Base-by-base conservation (phyloP, 2,113 vertebrate genomes). In the Poicephalus meyeri region DNA sequence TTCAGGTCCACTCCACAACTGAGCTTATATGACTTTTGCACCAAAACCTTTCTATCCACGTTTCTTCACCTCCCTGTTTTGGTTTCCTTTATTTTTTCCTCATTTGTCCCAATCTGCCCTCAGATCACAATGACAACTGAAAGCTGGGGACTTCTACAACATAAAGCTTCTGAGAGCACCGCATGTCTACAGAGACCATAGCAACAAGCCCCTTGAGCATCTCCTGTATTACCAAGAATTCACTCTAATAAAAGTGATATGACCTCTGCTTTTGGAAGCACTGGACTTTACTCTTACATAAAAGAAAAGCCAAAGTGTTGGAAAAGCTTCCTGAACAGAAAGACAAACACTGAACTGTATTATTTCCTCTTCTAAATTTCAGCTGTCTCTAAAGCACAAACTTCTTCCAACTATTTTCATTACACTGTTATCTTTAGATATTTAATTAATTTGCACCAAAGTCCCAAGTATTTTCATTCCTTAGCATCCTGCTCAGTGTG, bases 401-500 rank as follows among this genome's bases (percentile, higher is more conserved):
- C 78, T 96, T 97, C 89, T 94, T 87, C 88, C 78, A 93, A 93
- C 89, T 87, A 69, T 90, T 97, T 95, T 91, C 85, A 96, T 94
- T 94, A 91, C 42, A 35, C 68, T 85, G 86, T 96, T 96, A 96
- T 92, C 90, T 95, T 98, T 79, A 96, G 93, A 93, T 96, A 97
- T 94, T 98, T 98, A 97, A 98, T 98, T 98, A 97, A 98, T 98
- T 98, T 98, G 84, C 94, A 97, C 93, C 88, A 71, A 94, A 70
- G 39, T 97, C 97, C 95, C 95, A 86, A 81, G 86, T 86, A 98
- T 91, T 94, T 94, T 94, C 35, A 44, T 87, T 97, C 81, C 78
- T 96, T 78, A 89, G 91, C 87, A 96, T 96, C 93, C 86, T 88
- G 92, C 92, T 95, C 64, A 55, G 88, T 25, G 70, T 74, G 52